Base-by-base conservation (phyloP, 1,140 invertebrate species). In the Lucilia cuprina region DNA sequence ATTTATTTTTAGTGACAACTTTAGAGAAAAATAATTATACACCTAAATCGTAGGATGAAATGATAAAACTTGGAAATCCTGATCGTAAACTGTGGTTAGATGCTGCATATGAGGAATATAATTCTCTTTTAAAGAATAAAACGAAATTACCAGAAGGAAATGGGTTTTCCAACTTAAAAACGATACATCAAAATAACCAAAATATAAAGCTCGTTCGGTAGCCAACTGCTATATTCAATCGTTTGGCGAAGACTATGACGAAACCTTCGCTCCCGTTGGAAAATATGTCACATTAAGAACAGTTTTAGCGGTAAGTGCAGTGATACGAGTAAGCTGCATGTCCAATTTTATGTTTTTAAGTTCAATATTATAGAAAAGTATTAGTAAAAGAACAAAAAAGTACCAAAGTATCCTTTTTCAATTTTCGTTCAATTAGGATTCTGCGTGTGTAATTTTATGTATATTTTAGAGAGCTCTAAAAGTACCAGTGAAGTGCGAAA, bases 171-270 rank as follows among this genome's bases (percentile, higher is more conserved):
- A 49, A 49, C 2, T 49, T 13, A 8, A 41, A 47, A 82, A 35
- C n/a, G 21, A 82, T 34, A 49, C 14, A 9, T 14, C 35, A 13
- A 74, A 74, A 12, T 34, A 74, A 30, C 74, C 74, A 74, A 70
- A 70, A n/a, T 88, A 89, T 85, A 92, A 91, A 84, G 91, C 91
- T 12, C 85, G 92, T 77, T 85, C 91, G 25, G 90, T 92, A 17
- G 88, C 88, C 2, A 87, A 88, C 78, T 91, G 91, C 12, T 92
- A 83, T 84, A 77, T 74, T 10, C 91, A 92, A 86, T 84, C 80
- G 21, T n/a, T 85, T 80, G 90, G 88, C 9, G 84, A 89, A 25
- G 89, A 92, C 85, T 92, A 90, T 83, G 50, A 85, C 5, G n/a
- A n/a, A n/a, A n/a, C n/a, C n/a, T n/a, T n/a, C n/a, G n/a, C n/a